Conservation (phyloP, 2,888 invertebrate species). For the Dicyrtomina minuta region DNA sequence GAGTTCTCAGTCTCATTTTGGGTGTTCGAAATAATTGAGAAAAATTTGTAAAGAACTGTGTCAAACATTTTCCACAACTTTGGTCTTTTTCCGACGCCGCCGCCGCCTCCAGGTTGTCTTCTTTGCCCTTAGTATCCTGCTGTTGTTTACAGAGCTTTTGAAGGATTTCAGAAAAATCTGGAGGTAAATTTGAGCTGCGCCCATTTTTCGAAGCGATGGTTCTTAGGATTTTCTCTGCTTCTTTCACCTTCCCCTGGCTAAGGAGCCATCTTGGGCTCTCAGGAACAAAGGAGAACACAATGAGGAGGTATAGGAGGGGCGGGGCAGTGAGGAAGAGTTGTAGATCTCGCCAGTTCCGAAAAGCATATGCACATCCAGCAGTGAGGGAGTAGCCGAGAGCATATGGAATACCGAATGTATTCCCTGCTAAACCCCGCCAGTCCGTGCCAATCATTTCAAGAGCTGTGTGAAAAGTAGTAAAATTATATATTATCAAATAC, state of each 20-base stretch:
- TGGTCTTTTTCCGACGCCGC: too few relatives aligned
- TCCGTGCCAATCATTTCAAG: constrained; percentile 38
- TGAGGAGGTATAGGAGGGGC: constrained; percentile 27
- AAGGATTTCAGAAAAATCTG: constrained; percentile 29
- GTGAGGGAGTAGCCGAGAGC: constrained; percentile 37
- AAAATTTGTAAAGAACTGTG: constrained; percentile 21
- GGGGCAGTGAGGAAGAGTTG: constrained; percentile 33
- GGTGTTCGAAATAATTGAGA: constrained; percentile 33
- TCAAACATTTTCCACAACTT: constrained; percentile 30
- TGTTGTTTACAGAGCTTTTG: constrained; percentile 9
- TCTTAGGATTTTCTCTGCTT: constrained; percentile 36
- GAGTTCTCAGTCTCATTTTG: constrained; percentile 28
- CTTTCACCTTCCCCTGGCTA: constrained; percentile 29
- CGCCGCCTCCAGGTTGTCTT: constrained; percentile 29
- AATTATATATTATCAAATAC: neutral
- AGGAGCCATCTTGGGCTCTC: constrained; percentile 39
- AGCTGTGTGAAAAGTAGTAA: constrained; percentile 15
- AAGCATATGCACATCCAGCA: constrained; percentile 36
- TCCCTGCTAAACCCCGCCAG: constrained; percentile 41
- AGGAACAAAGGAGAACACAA: constrained; percentile 29
- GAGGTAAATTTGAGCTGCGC: constrained; percentile 24
- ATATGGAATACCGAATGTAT: constrained; percentile 37
- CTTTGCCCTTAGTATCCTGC: constrained; percentile 37
- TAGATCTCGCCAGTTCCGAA: constrained; percentile 36
- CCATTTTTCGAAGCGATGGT: constrained; percentile 31